Evolutionary conservation across 2,113 vertebrate species (phyloP), one percentile per base, ranked within the genome.

Genomic region (Oncorhynchus clarkii): DNA sequence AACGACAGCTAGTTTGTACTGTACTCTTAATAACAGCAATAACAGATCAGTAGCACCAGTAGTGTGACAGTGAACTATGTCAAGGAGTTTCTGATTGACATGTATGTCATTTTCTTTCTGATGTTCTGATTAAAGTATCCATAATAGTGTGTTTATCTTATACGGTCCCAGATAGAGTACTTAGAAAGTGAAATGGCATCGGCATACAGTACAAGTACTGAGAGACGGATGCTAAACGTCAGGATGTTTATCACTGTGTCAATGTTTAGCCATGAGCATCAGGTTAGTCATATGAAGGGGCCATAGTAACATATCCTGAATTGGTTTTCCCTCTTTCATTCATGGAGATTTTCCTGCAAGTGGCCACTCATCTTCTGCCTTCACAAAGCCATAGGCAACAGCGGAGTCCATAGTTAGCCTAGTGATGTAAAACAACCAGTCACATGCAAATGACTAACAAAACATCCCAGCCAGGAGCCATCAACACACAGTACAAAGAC

Each of bases 211-310:
- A 20, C 11, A 18, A 67, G 11, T 29, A 29, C 13, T 27, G 65
- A 31, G 26, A 24, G 12, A 18, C 13, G 27, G 27, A 68, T 20
- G 29, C 16, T 34, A n/a, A 34, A 31, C 27, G 6, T 7, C 49
- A 70, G 79, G 79, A 74, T 12, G 16, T 34, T 31, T 20, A 20
- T 24, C 24, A 5, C 59, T 31, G 54, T 70, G 67, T 70, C 75
- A 81, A 48, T 70, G 45, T 77, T 77, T 84, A 84, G 8, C 59
- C 18, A 5, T 45, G 9, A 45, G 71, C 73, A 18, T 80, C 79
- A 82, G 74, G 85, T 87, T 87, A 91, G 89, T 89, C 78, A 91
- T 87, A 78, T 14, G 80, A 71, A 31, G 0, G 14, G 27, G n/a
- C 22, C 68, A 70, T 24, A 22, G 39, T 2, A 49, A 34, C 68